These are phyloP conservation scores for Cassiopea andromeda DNA, from an alignment of 30 jellyfish, hydroid and myxozoan genomes.

Conservation along the genomic window DNA sequence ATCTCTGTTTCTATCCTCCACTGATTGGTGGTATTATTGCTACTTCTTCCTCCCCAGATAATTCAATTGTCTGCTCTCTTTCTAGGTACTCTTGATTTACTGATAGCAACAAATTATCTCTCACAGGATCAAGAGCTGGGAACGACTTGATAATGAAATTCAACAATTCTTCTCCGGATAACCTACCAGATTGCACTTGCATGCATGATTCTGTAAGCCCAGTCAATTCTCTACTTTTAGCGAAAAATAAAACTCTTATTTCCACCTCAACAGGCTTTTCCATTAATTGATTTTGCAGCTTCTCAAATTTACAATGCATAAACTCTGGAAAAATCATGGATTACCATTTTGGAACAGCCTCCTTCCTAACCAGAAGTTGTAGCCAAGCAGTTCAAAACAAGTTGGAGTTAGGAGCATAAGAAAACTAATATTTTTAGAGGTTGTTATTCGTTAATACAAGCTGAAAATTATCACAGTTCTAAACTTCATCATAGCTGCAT, in stretches of 20 bases:
- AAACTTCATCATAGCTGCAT: too few species aligned
- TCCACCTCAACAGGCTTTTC: conserved; percentile 25
- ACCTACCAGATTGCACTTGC: conserved; percentile 1
- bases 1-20: conserved; percentile 70
- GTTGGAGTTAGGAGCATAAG: neutral
- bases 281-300: conserved; percentile 8
- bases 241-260: conserved; percentile 78
- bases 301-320: too few species aligned
- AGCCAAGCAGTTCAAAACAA: conserved; percentile 25
- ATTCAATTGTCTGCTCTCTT: conserved; percentile 6
- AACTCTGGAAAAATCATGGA: neutral
- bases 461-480: too few species aligned
- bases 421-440: too few species aligned
- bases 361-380: conserved; percentile 14
- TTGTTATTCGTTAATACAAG: too few species aligned
- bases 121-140: conserved; percentile 54
- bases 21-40: conserved; percentile 98
- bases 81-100: conserved; percentile 68
- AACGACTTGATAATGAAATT: conserved; percentile 20
- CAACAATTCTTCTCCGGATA: conserved; percentile 54
- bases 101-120: conserved; percentile 65
- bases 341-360: neutral
- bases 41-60: conserved; percentile 74
- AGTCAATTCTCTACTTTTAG: conserved; percentile 79
- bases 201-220: conserved; percentile 40